Percentiles rank a stretch among this genome's conserved stretches.
phyloP scores from a whole-genome alignment of 1,140 invertebrate genomes.

The Asbolus verrucosus region DNA sequence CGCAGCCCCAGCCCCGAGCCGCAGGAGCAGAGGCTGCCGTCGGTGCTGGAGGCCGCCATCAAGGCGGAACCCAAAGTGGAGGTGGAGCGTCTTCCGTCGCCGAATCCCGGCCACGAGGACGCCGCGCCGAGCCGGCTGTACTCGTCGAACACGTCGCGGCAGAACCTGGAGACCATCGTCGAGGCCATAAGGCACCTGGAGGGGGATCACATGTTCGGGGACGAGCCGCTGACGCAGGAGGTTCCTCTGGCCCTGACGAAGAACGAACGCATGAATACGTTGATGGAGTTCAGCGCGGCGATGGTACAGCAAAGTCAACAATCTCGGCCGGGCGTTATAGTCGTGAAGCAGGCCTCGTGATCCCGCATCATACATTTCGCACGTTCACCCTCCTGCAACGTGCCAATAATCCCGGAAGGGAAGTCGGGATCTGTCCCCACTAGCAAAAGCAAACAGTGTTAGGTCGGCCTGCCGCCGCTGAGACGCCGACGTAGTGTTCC shows the following conservation, averaged over 20 bases:
- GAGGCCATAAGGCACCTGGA: constrained; percentile 97
- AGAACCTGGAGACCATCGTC: constrained; percentile 97
- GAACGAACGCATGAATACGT: constrained; percentile 73
- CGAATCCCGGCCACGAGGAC: constrained; percentile 70
- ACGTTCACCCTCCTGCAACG: constrained; percentile 36
- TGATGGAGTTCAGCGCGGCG: constrained; percentile 70
- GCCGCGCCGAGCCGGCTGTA: constrained; percentile 73
- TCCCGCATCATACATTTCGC: constrained; percentile 60
- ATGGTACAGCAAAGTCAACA: constrained; percentile 70
- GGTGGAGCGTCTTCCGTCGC: constrained; percentile 77
- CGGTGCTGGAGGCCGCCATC: constrained; percentile 84
- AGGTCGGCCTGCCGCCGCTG: constrained; percentile 30
- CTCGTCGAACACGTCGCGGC: constrained; percentile 84
- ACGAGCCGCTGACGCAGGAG: constrained; percentile 75
- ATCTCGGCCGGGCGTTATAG: constrained; percentile 86
- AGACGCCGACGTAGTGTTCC: constrained; percentile 27
- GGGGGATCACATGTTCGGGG: constrained; percentile 90
- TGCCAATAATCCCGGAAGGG: constrained; percentile 36
- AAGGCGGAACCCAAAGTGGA: constrained; percentile 88
- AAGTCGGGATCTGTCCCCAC: constrained; percentile 31
- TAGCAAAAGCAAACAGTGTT: constrained; percentile 30
- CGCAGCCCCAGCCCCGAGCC: constrained; percentile 69
- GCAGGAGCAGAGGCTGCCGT: constrained; percentile 69
- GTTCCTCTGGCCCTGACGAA: constrained; percentile 81
- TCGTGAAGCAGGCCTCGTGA: constrained; percentile 81